Evolutionary conservation across 1,140 invertebrate genomes (phyloP).

Genomic region (Xylocopa sonorina): DNA sequence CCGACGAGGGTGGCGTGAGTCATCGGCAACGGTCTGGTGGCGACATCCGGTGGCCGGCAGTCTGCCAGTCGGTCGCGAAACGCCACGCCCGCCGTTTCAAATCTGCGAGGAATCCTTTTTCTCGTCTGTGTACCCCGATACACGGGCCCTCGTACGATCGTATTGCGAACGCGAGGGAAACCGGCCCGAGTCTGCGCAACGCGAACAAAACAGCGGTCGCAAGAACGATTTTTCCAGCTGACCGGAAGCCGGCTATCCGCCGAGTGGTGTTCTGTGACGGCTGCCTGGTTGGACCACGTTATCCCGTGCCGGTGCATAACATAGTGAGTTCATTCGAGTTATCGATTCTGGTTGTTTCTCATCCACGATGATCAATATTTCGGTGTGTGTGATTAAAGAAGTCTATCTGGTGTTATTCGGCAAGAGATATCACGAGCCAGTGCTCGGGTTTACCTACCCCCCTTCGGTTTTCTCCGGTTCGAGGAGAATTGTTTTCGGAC

Average conservation of each 20-base stretch:
- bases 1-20: constrained; percentile 72
- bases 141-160: constrained; percentile 33
- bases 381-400: constrained; percentile 3
- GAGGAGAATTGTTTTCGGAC: not conserved
- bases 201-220: constrained; percentile 9
- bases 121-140: constrained; percentile 40
- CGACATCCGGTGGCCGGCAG: constrained; percentile 64
- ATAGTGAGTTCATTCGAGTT: constrained; percentile 28
- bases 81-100: constrained; percentile 78
- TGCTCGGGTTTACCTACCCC: not conserved
- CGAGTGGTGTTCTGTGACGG: constrained; percentile 44
- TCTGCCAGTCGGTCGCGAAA: constrained; percentile 79
- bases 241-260: constrained; percentile 30
- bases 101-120: constrained; percentile 28
- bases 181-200: constrained; percentile 40
- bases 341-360: not conserved
- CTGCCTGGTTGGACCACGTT: constrained; percentile 38
- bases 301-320: constrained; percentile 30
- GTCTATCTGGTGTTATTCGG: constrained; percentile 22
- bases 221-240: constrained; percentile 40
- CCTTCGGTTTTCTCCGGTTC: not conserved
- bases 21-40: constrained; percentile 73
- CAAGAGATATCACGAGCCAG: not conserved
- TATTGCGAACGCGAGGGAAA: constrained; percentile 47
- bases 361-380: not conserved